Evolutionary conservation across 30 jellyfish, hydroid and myxozoan species (phyloP).

Genomic region (Pseudorhiza aurosa): DNA sequence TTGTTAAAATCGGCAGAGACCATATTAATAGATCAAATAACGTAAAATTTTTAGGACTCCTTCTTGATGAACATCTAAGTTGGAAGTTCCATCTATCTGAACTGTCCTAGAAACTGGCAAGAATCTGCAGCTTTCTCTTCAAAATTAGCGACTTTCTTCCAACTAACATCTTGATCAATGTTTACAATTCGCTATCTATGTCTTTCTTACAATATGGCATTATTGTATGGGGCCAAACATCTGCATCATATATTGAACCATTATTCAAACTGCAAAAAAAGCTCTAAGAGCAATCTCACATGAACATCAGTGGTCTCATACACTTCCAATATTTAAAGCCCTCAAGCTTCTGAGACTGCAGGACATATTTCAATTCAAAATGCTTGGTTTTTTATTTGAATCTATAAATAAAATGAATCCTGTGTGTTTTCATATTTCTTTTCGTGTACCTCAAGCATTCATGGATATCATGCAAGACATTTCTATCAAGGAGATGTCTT

Average conservation of each 20-base stretch:
- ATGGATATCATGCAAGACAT: no score
- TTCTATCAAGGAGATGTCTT: no score
- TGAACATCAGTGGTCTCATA: constrained; percentile 20
- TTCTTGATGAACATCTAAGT: no score
- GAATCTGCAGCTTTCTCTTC: no score
- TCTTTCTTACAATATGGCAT: not conserved
- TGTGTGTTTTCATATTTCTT: constrained; percentile 20
- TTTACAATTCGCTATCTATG: no score
- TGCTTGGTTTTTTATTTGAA: constrained; percentile 24
- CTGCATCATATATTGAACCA: constrained; percentile 63
- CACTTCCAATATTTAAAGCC: constrained; percentile 38
- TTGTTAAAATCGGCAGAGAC: not conserved
- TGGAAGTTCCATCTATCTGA: no score
- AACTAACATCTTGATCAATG: no score
- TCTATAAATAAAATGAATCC: constrained; percentile 39
- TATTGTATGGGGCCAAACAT: constrained; percentile 65
- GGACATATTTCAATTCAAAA: constrained; percentile 25
- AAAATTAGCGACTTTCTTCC: no score
- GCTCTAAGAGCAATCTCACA: constrained; percentile 56
- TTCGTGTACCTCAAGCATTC: no score
- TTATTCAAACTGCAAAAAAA: constrained; percentile 45
- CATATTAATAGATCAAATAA: no score
- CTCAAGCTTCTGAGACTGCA: constrained; percentile 20
- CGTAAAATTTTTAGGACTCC: no score
- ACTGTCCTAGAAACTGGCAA: no score